phyloP scores from a whole-genome alignment of 2,888 invertebrate genomes.

The Drosophila yooni region DNA sequence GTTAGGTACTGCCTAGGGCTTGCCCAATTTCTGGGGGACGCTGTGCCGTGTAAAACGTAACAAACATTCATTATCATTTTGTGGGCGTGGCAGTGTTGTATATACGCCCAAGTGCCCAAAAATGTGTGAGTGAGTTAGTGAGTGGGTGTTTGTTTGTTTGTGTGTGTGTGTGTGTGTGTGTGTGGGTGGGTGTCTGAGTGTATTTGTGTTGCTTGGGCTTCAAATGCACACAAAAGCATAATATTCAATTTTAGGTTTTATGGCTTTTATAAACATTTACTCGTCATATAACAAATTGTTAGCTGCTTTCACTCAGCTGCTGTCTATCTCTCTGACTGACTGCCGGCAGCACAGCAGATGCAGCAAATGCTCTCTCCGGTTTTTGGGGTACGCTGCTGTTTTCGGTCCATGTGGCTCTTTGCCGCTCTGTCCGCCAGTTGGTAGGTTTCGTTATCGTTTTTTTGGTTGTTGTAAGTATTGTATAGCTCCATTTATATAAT shows the following conservation, averaged over 20 bases:
- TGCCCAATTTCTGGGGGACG: slow-evolving; percentile 50
- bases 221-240: slow-evolving; percentile 78
- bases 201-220: slow-evolving; percentile 43
- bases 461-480: slow-evolving; percentile 57
- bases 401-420: slow-evolving; percentile 14
- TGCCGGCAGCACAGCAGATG: not conserved
- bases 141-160: slow-evolving; percentile 1
- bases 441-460: slow-evolving; percentile 48
- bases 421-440: slow-evolving; percentile 39
- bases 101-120: slow-evolving; percentile 16
- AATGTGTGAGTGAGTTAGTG: slow-evolving; percentile 25
- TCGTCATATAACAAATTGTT: slow-evolving; percentile 68
- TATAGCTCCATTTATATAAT: slow-evolving; percentile 78
- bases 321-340: not conserved
- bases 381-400: not conserved
- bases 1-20: slow-evolving; percentile 72
- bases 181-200: slow-evolving; percentile 1
- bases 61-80: slow-evolving; percentile 58
- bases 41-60: slow-evolving; percentile 72
- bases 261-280: slow-evolving; percentile 68
- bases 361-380: not conserved
- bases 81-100: slow-evolving; percentile 54
- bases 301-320: slow-evolving; percentile 17
- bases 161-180: not conserved
- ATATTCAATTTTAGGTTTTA: slow-evolving; percentile 55